A percentile compares a stretch with the other conserved stretches of the same genome.
Conservation (phyloP, 92 coral and sea anemone species). For the Plumapathes pennacea region DNA sequence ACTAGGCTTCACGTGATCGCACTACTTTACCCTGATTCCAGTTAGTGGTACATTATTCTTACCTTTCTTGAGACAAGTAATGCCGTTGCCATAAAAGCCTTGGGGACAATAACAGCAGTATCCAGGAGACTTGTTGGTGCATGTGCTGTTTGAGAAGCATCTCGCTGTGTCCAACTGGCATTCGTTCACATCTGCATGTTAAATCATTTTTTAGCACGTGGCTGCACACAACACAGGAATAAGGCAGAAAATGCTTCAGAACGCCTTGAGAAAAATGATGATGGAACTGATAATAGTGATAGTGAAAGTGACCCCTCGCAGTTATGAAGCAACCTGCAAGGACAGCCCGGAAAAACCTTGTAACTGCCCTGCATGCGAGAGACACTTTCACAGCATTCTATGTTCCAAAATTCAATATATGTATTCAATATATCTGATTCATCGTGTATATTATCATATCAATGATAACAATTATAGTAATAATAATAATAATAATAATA, state of each 20-base stretch:
- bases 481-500: too few relatives aligned
- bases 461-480: too few relatives aligned
- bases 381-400: too few relatives aligned
- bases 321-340: too few relatives aligned
- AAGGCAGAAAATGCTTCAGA: neutral
- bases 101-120: constrained; percentile 81
- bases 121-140: constrained; percentile 70
- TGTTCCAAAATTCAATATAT: too few relatives aligned
- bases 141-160: constrained; percentile 68
- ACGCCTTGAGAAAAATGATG: too few relatives aligned
- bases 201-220: neutral
- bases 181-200: constrained; percentile 57
- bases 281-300: too few relatives aligned
- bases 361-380: too few relatives aligned
- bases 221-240: neutral
- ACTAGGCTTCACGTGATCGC: neutral
- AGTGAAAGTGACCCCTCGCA: too few relatives aligned
- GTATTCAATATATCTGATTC: too few relatives aligned
- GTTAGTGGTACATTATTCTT: neutral
- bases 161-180: constrained; percentile 57
- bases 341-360: too few relatives aligned
- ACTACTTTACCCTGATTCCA: neutral
- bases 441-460: too few relatives aligned
- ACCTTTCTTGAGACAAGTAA: constrained; percentile 75
- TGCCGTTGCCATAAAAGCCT: constrained; percentile 88